Conservation (phyloP, 92 coral and sea anemone species). For the Pocillopora meandrina region DNA sequence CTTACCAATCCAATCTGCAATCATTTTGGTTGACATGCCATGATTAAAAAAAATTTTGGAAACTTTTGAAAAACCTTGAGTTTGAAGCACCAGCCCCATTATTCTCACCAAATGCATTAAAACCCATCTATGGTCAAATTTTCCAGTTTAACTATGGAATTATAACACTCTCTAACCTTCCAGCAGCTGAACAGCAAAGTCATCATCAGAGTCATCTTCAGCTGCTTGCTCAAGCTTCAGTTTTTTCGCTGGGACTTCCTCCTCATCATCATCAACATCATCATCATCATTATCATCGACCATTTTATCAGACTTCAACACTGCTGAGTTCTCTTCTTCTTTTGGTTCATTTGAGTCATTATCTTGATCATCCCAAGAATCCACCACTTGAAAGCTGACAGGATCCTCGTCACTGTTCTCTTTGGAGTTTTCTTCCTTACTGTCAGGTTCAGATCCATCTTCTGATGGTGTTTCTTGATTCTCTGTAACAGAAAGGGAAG, state of each 20-base stretch:
- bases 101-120: too few species aligned
- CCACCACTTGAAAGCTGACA: conserved; percentile 44
- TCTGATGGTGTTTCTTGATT: conserved; percentile 10
- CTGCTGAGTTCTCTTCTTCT: conserved; percentile 1
- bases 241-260: conserved; percentile 45
- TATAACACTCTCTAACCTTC: conserved; percentile 63
- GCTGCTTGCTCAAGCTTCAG: conserved; percentile 36
- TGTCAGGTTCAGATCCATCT: conserved; percentile 12
- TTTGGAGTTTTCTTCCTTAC: conserved; percentile 30
- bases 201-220: conserved; percentile 83
- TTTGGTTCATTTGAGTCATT: conserved; percentile 17
- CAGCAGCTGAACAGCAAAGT: conserved; percentile 90
- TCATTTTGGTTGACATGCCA: too few species aligned
- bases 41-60: too few species aligned
- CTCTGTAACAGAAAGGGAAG: background rate
- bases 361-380: conserved; percentile 35
- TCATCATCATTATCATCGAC: conserved; percentile 25
- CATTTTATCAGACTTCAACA: background rate
- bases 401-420: conserved; percentile 38
- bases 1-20: too few species aligned
- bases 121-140: too few species aligned
- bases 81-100: too few species aligned
- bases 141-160: too few species aligned
- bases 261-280: conserved; percentile 23
- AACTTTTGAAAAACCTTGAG: too few species aligned